phyloP scores from a whole-genome alignment of 2,888 invertebrate species.

The Drosophila colorata region DNA sequence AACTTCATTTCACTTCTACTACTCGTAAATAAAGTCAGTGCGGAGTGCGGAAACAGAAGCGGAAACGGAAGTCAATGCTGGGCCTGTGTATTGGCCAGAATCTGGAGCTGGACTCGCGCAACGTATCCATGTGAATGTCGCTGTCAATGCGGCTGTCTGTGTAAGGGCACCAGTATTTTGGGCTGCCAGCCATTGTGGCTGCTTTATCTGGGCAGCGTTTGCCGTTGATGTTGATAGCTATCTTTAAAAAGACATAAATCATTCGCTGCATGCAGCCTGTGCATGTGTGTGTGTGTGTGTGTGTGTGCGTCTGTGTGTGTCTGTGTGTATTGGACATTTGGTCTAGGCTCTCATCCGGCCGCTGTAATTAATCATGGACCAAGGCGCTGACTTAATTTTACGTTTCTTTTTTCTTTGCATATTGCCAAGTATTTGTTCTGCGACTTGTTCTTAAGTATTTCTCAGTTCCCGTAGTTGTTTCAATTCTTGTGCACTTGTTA shows the following conservation, averaged over 20 bases:
- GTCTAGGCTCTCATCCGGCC: slow-evolving; percentile 47
- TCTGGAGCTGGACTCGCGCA: not conserved
- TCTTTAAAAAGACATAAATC: slow-evolving; percentile 78
- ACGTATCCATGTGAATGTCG: slow-evolving; percentile 14
- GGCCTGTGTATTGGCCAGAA: slow-evolving; percentile 22
- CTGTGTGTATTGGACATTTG: slow-evolving; percentile 38
- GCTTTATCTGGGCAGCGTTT: slow-evolving; percentile 70
- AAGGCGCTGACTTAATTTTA: slow-evolving; percentile 78
- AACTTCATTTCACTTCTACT: slow-evolving; percentile 58
- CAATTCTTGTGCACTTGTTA: slow-evolving; percentile 20
- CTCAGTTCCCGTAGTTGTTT: slow-evolving; percentile 5
- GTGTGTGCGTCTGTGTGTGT: slow-evolving; percentile 17
- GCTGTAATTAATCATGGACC: slow-evolving; percentile 73
- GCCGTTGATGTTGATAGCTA: slow-evolving; percentile 80
- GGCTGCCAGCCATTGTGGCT: slow-evolving; percentile 57
- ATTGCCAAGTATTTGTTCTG: slow-evolving; percentile 37
- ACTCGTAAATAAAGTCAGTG: slow-evolving; percentile 50
- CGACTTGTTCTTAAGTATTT: slow-evolving; percentile 9
- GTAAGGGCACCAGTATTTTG: slow-evolving; percentile 24
- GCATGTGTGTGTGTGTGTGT: slow-evolving; percentile 4
- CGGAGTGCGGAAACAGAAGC: slow-evolving; percentile 17
- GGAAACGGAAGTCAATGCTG: slow-evolving; percentile 55
- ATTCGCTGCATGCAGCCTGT: slow-evolving; percentile 35
- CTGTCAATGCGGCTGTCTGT: slow-evolving; percentile 26
- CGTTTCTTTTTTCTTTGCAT: slow-evolving; percentile 48